Evolutionary conservation across 2,113 vertebrate genomes (phyloP).

Genomic region (Mormoops blainvillei): DNA sequence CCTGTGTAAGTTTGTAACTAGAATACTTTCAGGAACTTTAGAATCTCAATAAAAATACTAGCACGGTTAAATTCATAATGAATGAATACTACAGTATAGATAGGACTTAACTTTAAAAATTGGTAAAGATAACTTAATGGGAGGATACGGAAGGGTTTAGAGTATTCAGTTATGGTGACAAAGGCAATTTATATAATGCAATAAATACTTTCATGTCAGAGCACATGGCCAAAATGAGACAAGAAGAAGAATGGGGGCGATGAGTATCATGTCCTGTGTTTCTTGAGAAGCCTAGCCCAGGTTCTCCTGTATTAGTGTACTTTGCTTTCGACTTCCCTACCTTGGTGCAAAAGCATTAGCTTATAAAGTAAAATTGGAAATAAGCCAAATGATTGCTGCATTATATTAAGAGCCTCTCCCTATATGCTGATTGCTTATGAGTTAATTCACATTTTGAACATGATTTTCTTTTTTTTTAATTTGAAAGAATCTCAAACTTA

Average conservation of each 20-base stretch:
- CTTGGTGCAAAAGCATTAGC: not conserved
- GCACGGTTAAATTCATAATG: not conserved
- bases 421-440: not conserved
- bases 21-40: not conserved
- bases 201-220: not conserved
- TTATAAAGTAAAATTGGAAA: not conserved
- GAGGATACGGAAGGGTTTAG: not conserved
- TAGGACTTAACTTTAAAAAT: not conserved
- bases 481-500: not conserved
- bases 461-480: not conserved
- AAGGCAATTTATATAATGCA: not conserved
- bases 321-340: not conserved
- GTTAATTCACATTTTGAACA: not conserved
- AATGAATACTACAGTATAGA: not conserved
- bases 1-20: not conserved
- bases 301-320: not conserved
- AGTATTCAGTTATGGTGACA: not conserved
- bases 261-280: not conserved
- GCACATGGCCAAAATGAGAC: not conserved
- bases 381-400: not conserved
- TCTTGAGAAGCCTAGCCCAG: not conserved
- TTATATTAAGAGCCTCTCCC: not conserved
- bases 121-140: not conserved
- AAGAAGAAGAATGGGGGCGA: not conserved
- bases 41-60: not conserved